phyloP scores from a whole-genome alignment of 2,888 invertebrate species.

The Timema podura region DNA sequence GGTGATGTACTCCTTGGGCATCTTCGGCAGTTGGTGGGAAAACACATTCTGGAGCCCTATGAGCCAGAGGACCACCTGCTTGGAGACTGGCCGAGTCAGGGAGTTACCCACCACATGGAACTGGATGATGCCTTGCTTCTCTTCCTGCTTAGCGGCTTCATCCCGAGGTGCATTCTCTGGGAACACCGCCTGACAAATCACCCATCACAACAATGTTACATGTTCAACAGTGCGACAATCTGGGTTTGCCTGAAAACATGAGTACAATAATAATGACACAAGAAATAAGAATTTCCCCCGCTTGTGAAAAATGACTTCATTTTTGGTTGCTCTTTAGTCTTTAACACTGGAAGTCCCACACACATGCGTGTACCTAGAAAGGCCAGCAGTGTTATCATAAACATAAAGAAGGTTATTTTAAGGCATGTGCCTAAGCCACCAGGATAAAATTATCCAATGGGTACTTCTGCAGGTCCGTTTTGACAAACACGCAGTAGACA shows the following conservation, averaged over 20 bases:
- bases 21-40: conserved; percentile 90
- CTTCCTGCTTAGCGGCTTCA: conserved; percentile 87
- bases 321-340: no score
- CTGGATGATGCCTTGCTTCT: conserved; percentile 82
- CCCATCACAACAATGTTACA: neutral
- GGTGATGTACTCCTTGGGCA: conserved; percentile 97
- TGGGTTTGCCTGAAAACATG: neutral
- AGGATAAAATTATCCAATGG: no score
- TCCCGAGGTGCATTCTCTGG: conserved; percentile 83
- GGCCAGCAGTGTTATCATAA: no score
- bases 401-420: no score
- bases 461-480: no score
- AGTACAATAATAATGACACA: neutral
- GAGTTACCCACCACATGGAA: conserved; percentile 95
- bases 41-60: conserved; percentile 92
- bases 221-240: neutral
- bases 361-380: no score
- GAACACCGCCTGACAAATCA: conserved; percentile 58
- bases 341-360: no score
- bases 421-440: no score
- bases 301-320: no score
- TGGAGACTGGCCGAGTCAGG: conserved; percentile 73
- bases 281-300: no score
- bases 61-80: conserved; percentile 90
- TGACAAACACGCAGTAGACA: no score